Evolutionary conservation across 2,113 vertebrate species (phyloP).

Genomic region (Odobenus rosmarus): DNA sequence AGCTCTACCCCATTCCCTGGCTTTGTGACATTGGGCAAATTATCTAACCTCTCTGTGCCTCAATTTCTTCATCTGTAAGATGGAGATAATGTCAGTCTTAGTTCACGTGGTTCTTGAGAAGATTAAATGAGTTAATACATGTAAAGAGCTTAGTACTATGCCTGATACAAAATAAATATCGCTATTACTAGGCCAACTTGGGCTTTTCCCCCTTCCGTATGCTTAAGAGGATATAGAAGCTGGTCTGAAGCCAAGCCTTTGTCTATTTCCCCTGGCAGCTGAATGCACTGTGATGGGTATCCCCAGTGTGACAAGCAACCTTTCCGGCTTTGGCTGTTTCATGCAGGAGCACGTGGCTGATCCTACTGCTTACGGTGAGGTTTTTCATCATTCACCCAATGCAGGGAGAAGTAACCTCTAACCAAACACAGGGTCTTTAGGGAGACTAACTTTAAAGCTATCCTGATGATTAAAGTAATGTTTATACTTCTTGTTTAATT

Average conservation of each 20-base stretch:
- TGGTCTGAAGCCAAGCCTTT: background rate
- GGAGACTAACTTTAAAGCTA: background rate
- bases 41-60: background rate
- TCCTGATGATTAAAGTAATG: background rate
- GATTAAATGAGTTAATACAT: background rate
- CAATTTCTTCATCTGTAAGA: background rate
- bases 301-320: slow-evolving; percentile 98
- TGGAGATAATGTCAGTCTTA: background rate
- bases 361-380: slow-evolving; percentile 94
- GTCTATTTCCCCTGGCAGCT: slow-evolving; percentile 85
- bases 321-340: slow-evolving; percentile 98
- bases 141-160: background rate
- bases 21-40: background rate
- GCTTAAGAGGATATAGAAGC: background rate
- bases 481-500: background rate
- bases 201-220: background rate
- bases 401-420: background rate
- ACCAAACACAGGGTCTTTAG: background rate
- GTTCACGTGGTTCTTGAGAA: background rate
- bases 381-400: background rate
- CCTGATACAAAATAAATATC: background rate
- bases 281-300: slow-evolving; percentile 99
- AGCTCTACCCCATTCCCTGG: rapidly evolving
- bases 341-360: slow-evolving; percentile 98
- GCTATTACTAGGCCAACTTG: background rate